Conservation (phyloP, 2,113 vertebrate genomes). For the Hystrix brachyura region DNA sequence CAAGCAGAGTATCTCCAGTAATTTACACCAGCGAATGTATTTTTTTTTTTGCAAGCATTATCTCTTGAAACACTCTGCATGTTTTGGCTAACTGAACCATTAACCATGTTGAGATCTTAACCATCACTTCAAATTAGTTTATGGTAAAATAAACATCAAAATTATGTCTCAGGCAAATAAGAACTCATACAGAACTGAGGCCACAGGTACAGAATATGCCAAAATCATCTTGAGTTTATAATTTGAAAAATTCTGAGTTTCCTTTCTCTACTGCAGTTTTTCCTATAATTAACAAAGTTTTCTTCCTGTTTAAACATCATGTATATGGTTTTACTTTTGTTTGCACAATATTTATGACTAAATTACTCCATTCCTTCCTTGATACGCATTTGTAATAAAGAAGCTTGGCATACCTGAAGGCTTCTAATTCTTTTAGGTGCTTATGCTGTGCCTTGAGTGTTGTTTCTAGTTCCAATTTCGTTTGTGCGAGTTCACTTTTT, state of each 20-base stretch:
- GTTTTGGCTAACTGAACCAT: conserved; percentile 5
- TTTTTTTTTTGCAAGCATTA: background rate
- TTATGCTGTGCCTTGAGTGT: conserved; percentile 94
- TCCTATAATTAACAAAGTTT: background rate
- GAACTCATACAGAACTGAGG: background rate
- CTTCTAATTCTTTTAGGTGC: conserved; percentile 94
- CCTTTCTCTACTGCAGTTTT: background rate
- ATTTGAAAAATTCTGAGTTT: background rate
- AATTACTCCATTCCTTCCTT: background rate
- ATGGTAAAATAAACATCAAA: conserved; percentile 58
- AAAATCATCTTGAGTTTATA: conserved; percentile 25
- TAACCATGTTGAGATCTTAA: background rate
- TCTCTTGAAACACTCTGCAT: background rate
- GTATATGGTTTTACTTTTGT: background rate
- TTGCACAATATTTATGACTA: background rate
- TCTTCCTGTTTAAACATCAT: conserved; percentile 31
- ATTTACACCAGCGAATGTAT: conserved; percentile 7
- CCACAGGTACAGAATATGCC: background rate
- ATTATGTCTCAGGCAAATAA: background rate
- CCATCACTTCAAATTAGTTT: conserved; percentile 53
- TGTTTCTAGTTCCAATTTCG: conserved; percentile 94
- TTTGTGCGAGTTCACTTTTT: conserved; percentile 93
- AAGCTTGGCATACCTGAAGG: conserved; percentile 90
- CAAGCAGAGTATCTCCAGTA: background rate
- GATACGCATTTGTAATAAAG: background rate